phyloP scores from a whole-genome alignment of 2,888 invertebrate species.

The Pachymerium ferrugineum region DNA sequence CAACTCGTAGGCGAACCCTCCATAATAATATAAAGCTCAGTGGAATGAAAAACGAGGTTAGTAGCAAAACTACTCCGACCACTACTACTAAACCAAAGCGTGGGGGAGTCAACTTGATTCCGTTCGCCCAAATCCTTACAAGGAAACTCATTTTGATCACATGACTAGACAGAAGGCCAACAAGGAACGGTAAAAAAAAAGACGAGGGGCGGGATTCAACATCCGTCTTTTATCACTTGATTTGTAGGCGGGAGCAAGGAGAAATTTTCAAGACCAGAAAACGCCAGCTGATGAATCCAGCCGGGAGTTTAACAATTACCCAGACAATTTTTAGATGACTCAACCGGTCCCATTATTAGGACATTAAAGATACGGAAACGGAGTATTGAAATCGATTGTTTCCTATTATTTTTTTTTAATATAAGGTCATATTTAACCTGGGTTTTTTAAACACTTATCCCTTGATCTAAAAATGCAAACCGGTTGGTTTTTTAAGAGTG shows the following conservation, averaged over 20 bases:
- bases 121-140: neutral
- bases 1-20: constrained; percentile 8
- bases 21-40: neutral
- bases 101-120: neutral
- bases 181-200: neutral
- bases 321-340: too few species aligned
- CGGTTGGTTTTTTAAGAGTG: neutral
- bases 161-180: neutral
- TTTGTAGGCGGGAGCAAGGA: too few species aligned
- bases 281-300: too few species aligned
- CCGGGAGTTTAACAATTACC: too few species aligned
- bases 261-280: too few species aligned
- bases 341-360: too few species aligned
- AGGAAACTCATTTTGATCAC: neutral
- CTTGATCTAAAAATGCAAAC: neutral
- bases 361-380: too few species aligned
- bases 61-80: neutral
- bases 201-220: too few species aligned
- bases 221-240: too few species aligned
- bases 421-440: too few species aligned
- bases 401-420: neutral
- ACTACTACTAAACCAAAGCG: neutral
- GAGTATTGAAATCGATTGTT: neutral
- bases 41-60: neutral
- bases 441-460: too few species aligned